Evolutionary conservation across 2,797 vertebrate species (phyloP), one percentile per base, ranked within the genome.

Genomic region (Melanitta fusca): DNA sequence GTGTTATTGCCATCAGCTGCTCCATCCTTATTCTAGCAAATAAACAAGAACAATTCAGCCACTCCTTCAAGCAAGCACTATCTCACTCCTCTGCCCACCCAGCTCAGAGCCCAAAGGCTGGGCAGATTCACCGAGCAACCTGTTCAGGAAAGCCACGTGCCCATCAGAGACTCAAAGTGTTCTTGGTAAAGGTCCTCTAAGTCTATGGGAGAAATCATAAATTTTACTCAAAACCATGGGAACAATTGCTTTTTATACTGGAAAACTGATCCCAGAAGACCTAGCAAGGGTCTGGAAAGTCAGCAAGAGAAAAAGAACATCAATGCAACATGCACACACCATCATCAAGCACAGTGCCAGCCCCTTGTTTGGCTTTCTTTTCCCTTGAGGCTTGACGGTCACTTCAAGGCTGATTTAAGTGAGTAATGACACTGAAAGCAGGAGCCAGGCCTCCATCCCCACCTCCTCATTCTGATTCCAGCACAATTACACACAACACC

Each of bases 1-100:
- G 99, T 5, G 99, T 99, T 96, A 99, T 99, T 60, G 98, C 97
- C 89, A 99, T 99, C 95, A 99, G 97, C 49, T 99, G 99, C 20
- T 99, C 99, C 99, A 99, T 98, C 81, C 98, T 98, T 82, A 99
- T 99, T 80, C 99, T 99, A 97, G 58, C 71, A 18, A 77, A 77
- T 15, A 91, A 74, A 36, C 30, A 75, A 62, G 64, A 80, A 6
- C 25, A 66, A 5, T 25, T 85, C 81, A 91, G 70, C 13, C 21
- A 15, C 15, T 74, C 32, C 36, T 89, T 13, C 64, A 41, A 25
- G 30, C 13, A 24, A 56, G 38, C 60, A 25, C 9, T 8, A 4
- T 22, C 75, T 49, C 60, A 9, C 20, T 54, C 36, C 54, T n/a
- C 36, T 43, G 28, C 27, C 20, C 71, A 30, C 17, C 6, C 69